Evolutionary conservation across 2,797 vertebrate species (phyloP), one percentile per base, ranked within the genome.

Genomic region (Gallinago nigripennis): DNA sequence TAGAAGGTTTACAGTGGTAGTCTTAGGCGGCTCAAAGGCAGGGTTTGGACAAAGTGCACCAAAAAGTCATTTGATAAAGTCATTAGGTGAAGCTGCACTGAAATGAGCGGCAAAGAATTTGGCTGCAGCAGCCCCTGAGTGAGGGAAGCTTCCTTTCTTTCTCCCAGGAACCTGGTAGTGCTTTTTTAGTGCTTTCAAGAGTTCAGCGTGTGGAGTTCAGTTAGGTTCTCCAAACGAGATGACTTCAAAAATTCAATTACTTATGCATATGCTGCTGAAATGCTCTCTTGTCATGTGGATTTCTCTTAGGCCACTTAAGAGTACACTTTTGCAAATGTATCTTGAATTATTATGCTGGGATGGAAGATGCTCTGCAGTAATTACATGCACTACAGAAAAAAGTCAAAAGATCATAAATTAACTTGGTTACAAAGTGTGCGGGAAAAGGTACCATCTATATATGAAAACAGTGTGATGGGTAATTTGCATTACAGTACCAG

Each of bases 391-490:
- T 93, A 93, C 50, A 88, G 90, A 68, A 75, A 85, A 50, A 56
- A 95, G 95, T 84, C 86, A 86, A 93, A 96, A 93, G 92, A 93
- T 93, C 92, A 82, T 66, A 70, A 88, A 93, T 92, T 85, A 85
- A 87, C 81, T 86, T 33, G 71, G 86, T 75, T 90, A 73, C 82
- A 46, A 83, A 91, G 56, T 35, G 68, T 60, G 39, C 1, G 8
- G 84, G 69, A 20, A 88, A 84, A 92, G 60, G 79, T 61, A 61
- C 46, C 8, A 41, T 25, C 24, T 56, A 8, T 31, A 54, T 79
- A 56, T 18, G 84, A 65, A 78, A 94, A 80, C 72, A 73, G 61
- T 9, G 63, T 21, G 68, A 61, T 3, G 18, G 61, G 46, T 57
- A 78, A 94, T 91, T 90, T 76, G 69, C 61, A 58, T 41, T 37